These are phyloP conservation scores for cattle (Bos taurus) DNA, from an alignment of 2,113 vertebrate species.

Conservation along the genomic window DNA sequence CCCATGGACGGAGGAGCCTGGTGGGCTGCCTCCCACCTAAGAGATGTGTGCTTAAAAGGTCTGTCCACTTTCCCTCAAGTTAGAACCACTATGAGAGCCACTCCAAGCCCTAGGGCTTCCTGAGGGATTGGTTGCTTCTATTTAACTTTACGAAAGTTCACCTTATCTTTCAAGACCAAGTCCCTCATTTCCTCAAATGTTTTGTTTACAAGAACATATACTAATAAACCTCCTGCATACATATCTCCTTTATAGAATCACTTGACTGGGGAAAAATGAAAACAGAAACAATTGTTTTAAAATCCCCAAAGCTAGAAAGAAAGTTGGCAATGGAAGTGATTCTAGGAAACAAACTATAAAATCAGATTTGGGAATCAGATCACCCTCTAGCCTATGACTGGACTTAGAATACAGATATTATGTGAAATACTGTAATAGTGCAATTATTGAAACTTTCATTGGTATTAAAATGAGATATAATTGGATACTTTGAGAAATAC, in stretches of 20 bases:
- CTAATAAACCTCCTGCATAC: background rate
- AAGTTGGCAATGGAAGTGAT: background rate
- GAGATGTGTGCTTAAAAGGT: background rate
- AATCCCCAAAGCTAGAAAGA: background rate
- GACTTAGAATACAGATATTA: background rate
- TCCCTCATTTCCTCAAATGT: background rate
- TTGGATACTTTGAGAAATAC: background rate
- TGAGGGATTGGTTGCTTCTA: background rate
- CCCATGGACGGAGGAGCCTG: too few species aligned
- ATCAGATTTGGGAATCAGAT: background rate
- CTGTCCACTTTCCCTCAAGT: background rate
- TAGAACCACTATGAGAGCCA: background rate
- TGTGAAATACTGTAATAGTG: background rate
- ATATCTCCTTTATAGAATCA: background rate
- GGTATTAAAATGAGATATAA: background rate
- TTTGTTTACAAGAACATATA: background rate
- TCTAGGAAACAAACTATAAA: background rate
- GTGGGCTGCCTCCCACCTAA: too few species aligned
- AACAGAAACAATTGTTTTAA: background rate
- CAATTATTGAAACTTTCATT: background rate
- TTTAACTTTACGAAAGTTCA: background rate
- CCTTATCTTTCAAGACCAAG: background rate
- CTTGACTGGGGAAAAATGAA: background rate
- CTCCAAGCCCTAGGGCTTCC: background rate
- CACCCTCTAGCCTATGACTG: background rate